Evolutionary conservation across 2,113 vertebrate genomes (phyloP).

Genomic region (Cygnus atratus): DNA sequence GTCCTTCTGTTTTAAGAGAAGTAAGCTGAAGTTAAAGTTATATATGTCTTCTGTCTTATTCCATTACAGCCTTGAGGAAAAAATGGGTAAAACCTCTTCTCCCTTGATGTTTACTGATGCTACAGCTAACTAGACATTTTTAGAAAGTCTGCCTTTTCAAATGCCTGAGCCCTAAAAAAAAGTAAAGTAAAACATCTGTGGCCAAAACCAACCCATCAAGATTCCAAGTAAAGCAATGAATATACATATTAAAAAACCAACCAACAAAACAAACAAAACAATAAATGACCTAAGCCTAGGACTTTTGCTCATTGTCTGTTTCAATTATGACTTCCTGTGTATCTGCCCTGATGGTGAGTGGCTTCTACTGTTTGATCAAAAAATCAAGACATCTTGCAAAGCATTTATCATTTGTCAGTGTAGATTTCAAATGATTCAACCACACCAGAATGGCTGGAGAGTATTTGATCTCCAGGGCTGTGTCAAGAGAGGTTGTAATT

Average conservation of each 20-base stretch:
- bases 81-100: background rate
- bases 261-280: background rate
- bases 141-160: background rate
- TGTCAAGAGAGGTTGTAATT: background rate
- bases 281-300: background rate
- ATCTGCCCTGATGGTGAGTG: background rate
- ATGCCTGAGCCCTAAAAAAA: background rate
- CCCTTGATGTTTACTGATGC: background rate
- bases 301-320: background rate
- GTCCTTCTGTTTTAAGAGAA: background rate
- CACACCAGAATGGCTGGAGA: background rate
- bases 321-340: background rate
- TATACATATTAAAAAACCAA: too few relatives aligned
- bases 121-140: background rate
- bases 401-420: background rate
- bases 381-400: background rate
- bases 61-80: background rate
- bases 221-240: background rate
- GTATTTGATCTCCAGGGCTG: background rate
- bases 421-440: background rate
- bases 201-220: background rate
- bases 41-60: background rate
- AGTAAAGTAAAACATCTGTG: accelerated
- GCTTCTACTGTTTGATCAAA: background rate
- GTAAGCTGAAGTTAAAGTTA: background rate